phyloP scores from a whole-genome alignment of 2,113 vertebrate genomes.

The Parus major region DNA sequence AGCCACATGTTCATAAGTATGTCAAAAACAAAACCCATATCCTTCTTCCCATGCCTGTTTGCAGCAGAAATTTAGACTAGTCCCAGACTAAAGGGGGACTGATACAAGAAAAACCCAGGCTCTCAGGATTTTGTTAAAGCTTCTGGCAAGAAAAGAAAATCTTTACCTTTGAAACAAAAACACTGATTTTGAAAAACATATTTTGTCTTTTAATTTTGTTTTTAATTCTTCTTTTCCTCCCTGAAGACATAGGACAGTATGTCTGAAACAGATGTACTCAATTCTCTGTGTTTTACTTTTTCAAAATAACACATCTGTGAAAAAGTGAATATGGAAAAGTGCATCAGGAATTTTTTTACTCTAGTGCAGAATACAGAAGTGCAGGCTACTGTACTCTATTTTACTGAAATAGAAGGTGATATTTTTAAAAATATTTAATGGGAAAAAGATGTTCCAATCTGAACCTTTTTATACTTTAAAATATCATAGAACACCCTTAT shows the following conservation, averaged over 20 bases:
- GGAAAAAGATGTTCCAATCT: constrained; percentile 4
- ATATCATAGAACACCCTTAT: not conserved
- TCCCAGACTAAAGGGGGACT: not conserved
- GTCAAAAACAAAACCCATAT: not conserved
- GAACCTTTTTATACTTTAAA: not conserved
- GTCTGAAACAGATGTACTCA: not conserved
- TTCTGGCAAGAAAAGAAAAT: not conserved
- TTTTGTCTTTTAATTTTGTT: not conserved
- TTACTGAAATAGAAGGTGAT: not conserved
- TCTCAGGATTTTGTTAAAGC: not conserved
- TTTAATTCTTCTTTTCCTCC: not conserved
- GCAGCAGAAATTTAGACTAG: not conserved
- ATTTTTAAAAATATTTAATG: not conserved
- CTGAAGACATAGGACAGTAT: not conserved
- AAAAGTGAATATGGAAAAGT: not conserved
- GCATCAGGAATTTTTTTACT: not conserved
- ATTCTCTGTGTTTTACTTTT: not conserved
- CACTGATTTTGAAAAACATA: not conserved
- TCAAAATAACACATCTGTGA: not conserved
- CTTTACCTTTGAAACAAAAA: not conserved
- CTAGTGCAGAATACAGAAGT: not conserved
- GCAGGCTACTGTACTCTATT: not conserved
- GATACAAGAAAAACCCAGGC: not conserved
- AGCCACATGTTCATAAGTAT: not conserved
- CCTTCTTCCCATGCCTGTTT: not conserved